Evolutionary conservation across 2,797 vertebrate species (phyloP).

Genomic region (Platalea minor): DNA sequence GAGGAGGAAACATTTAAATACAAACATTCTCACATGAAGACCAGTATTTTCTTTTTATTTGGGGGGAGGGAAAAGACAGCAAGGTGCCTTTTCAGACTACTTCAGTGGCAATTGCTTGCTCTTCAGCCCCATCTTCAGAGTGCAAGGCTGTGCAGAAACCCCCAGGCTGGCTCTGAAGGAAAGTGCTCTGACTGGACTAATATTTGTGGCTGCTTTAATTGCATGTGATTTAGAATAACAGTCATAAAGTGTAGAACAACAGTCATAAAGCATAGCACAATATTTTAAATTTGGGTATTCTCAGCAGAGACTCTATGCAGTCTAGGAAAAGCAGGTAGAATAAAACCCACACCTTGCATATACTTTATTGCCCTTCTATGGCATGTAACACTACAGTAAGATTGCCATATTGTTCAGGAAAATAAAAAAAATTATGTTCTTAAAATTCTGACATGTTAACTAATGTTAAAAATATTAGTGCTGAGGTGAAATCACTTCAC

Average conservation of each 20-base stretch:
- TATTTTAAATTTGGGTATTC: slow-evolving; percentile 13
- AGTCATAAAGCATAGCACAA: not conserved
- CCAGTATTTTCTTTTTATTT: not conserved
- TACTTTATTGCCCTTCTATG: not conserved
- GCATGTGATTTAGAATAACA: slow-evolving; percentile 22
- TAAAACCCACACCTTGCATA: not conserved
- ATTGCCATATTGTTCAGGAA: not conserved
- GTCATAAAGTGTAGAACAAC: slow-evolving; percentile 24
- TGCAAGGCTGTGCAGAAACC: not conserved
- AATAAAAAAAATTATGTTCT: not conserved
- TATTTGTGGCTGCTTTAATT: slow-evolving; percentile 30
- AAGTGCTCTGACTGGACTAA: not conserved
- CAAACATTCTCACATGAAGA: not conserved
- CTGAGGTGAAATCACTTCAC: not conserved
- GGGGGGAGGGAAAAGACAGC: not conserved
- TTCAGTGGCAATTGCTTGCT: not conserved
- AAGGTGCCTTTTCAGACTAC: not conserved
- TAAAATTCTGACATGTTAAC: not conserved
- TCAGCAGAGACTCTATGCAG: not conserved
- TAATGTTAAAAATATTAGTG: not conserved
- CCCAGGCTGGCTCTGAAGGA: not conserved
- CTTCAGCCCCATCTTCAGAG: not conserved
- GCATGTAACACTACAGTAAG: not conserved
- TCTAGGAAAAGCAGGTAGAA: slow-evolving; percentile 11
- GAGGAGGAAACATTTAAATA: not conserved